Conservation (phyloP, 2,797 vertebrate genomes). For the Gastrophryne carolinensis region DNA sequence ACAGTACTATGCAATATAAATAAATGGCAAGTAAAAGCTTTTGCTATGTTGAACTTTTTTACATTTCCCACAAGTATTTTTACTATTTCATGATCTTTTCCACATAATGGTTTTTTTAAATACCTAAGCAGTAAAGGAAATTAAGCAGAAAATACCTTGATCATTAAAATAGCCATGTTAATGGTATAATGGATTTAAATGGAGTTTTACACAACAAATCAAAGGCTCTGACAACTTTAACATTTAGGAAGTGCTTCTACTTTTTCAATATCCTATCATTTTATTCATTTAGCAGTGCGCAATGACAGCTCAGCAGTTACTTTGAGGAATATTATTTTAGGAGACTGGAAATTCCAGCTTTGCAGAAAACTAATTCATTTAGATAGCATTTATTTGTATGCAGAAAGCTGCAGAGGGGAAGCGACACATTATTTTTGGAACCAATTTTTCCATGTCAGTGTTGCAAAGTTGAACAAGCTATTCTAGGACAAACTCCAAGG, state of each 20-base stretch:
- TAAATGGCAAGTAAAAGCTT: background rate
- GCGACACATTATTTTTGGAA: conserved; percentile 38
- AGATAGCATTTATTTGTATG: conserved; percentile 42
- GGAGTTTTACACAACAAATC: conserved; percentile 13
- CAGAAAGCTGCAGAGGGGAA: conserved; percentile 21
- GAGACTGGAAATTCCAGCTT: conserved; percentile 3
- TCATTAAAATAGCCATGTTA: conserved; percentile 17
- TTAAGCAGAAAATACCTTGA: conserved; percentile 28
- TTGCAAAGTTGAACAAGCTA: conserved; percentile 2
- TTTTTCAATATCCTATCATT: conserved; percentile 22
- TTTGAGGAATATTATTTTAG: conserved; percentile 46
- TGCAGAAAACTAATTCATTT: conserved; percentile 35
- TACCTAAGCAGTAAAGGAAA: conserved; percentile 6
- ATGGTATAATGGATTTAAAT: conserved; percentile 24
- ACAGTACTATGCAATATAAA: background rate
- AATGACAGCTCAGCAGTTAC: conserved; percentile 23
- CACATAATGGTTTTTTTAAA: conserved; percentile 20
- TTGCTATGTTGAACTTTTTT: background rate
- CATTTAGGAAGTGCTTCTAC: conserved; percentile 29
- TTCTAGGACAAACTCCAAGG: conserved; percentile 39
- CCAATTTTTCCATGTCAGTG: conserved; percentile 37
- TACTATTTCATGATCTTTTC: conserved; percentile 16
- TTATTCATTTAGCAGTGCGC: conserved; percentile 18
- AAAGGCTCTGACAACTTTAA: conserved; percentile 33
- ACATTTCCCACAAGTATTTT: conserved; percentile 20